Conservation (phyloP, 1,140 invertebrate genomes). For the Drosophila setifemur region DNA sequence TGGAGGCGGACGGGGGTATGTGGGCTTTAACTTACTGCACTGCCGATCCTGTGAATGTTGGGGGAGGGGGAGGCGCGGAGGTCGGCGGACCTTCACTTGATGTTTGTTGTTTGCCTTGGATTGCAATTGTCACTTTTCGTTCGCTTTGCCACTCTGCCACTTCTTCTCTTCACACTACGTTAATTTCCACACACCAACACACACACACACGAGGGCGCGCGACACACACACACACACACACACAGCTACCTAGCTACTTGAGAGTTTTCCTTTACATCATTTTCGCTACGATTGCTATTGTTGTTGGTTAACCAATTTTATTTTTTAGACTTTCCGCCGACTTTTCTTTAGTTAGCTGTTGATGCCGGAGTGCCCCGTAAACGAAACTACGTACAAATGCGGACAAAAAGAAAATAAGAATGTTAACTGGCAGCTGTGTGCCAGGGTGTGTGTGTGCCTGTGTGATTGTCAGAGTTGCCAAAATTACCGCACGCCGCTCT, state of each 20-base stretch:
- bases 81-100: slow-evolving; percentile 19
- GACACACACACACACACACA: slow-evolving; percentile 7
- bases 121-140: slow-evolving; percentile 50
- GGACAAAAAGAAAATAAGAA: slow-evolving; percentile 22
- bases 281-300: slow-evolving; percentile 1
- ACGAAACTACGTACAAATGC: slow-evolving; percentile 1
- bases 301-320: background rate
- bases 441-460: background rate
- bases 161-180: slow-evolving; percentile 56
- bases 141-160: slow-evolving; percentile 36
- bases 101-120: slow-evolving; percentile 46
- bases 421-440: slow-evolving; percentile 13
- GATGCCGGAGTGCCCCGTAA: background rate
- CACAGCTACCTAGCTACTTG: slow-evolving; percentile 16
- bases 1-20: background rate
- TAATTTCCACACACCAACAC: slow-evolving; percentile 64
- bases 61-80: background rate
- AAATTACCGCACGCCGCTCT: background rate
- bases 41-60: slow-evolving; percentile 9
- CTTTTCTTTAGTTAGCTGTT: background rate
- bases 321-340: background rate
- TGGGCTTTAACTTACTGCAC: slow-evolving; percentile 18
- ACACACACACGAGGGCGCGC: background rate
- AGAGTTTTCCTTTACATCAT: slow-evolving; percentile 47
- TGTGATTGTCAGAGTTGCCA: slow-evolving; percentile 20